Evolutionary conservation across 2,797 vertebrate species (phyloP).

Genomic region (Acipenser transmontanus): DNA sequence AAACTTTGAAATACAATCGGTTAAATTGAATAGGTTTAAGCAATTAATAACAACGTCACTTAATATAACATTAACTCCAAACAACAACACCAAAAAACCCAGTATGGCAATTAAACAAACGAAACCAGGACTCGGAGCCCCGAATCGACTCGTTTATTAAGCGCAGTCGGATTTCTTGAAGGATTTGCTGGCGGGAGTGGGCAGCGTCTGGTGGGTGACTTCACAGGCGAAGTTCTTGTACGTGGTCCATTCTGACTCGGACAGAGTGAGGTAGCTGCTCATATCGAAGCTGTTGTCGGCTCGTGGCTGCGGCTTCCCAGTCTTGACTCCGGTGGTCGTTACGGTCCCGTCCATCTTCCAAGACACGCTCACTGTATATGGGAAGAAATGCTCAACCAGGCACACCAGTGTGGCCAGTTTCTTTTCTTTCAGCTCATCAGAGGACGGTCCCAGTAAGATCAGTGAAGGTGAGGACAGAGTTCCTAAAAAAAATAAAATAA

Average conservation of each 20-base stretch:
- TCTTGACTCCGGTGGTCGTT: not conserved
- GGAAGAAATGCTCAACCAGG: not conserved
- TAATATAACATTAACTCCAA: too few relatives aligned
- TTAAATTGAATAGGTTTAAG: too few relatives aligned
- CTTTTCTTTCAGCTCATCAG: not conserved
- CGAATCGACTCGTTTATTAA: not conserved
- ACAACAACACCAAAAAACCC: too few relatives aligned
- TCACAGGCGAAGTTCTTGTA: slow-evolving; percentile 4
- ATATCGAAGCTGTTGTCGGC: slow-evolving; percentile 10
- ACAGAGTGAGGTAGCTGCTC: slow-evolving; percentile 11
- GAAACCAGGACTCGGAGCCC: too few relatives aligned
- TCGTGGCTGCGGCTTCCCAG: not conserved
- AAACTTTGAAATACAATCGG: too few relatives aligned
- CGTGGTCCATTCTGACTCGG: not conserved
- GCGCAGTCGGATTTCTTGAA: not conserved
- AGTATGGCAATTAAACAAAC: too few relatives aligned
- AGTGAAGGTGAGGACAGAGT: not conserved
- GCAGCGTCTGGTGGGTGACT: not conserved
- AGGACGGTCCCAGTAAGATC: not conserved
- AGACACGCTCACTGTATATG: not conserved
- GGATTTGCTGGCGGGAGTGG: not conserved
- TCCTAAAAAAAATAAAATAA: too few relatives aligned
- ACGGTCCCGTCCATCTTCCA: not conserved
- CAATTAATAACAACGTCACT: too few relatives aligned
- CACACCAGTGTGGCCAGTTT: not conserved